A percentile compares a stretch with the other conserved stretches of the same genome.
phyloP scores from a whole-genome alignment of 2,888 invertebrate species.

The Spilarctia lutea region DNA sequence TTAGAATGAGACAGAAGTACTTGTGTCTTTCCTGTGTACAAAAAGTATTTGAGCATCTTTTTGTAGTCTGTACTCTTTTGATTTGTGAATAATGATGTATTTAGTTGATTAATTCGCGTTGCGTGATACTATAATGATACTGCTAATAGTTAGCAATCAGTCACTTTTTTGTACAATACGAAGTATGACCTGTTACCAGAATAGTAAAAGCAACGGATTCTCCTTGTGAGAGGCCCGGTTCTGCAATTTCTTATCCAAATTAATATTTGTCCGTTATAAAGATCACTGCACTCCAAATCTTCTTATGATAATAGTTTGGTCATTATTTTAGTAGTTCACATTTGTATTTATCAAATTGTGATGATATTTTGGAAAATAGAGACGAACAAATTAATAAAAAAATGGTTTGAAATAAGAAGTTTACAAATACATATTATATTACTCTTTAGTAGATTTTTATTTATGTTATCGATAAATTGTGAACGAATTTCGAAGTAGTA shows the following conservation, averaged over 20 bases:
- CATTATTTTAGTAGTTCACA: constrained; percentile 20
- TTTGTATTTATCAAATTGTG: background rate
- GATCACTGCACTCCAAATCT: constrained; percentile 33
- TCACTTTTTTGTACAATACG: constrained; percentile 53
- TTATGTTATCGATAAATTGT: background rate
- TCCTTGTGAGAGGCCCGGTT: constrained; percentile 33
- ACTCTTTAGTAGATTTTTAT: background rate
- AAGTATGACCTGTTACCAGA: constrained; percentile 27
- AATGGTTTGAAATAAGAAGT: too few relatives aligned
- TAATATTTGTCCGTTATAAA: constrained; percentile 38
- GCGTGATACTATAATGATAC: constrained; percentile 57
- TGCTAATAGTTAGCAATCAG: constrained; percentile 56
- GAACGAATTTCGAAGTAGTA: too few relatives aligned
- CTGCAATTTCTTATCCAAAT: constrained; percentile 49
- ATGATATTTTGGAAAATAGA: background rate
- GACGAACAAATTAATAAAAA: background rate
- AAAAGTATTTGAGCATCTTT: constrained; percentile 43
- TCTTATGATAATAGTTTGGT: constrained; percentile 30
- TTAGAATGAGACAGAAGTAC: constrained; percentile 44
- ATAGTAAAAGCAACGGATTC: constrained; percentile 5
- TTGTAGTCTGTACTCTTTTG: constrained; percentile 36
- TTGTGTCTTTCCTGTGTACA: constrained; percentile 35
- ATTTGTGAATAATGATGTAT: constrained; percentile 46
- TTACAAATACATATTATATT: too few relatives aligned
- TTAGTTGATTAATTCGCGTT: constrained; percentile 55